phyloP scores from a whole-genome alignment of 2,113 vertebrate species.

The Pseudorectes ferrugineus region DNA sequence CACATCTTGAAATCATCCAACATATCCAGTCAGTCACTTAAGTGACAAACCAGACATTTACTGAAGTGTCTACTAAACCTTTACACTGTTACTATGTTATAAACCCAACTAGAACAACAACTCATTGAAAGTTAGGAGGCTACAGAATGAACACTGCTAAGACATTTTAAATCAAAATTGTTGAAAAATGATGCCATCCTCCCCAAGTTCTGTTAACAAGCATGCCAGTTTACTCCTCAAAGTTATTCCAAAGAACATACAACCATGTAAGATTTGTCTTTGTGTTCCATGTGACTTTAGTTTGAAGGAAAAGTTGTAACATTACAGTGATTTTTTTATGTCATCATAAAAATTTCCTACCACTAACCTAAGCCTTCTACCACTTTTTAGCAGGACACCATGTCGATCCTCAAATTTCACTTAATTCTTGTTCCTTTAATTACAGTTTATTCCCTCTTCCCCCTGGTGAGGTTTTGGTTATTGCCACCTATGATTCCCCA shows the following conservation, averaged over 20 bases:
- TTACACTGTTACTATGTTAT: neutral
- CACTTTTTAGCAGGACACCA: neutral
- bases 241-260: neutral
- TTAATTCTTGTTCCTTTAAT: neutral
- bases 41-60: neutral
- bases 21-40: neutral
- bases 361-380: neutral
- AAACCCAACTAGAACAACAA: neutral
- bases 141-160: neutral
- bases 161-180: neutral
- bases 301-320: neutral
- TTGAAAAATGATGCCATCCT: neutral
- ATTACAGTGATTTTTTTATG: neutral
- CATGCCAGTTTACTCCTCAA: neutral
- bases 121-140: neutral
- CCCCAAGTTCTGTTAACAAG: neutral
- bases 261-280: neutral
- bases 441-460: neutral
- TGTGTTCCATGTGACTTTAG: neutral
- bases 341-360: neutral
- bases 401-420: neutral
- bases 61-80: neutral
- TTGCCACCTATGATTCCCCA: neutral
- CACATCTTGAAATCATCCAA: neutral
- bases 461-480: rapidly evolving